phyloP scores from a whole-genome alignment of 30 jellyfish, hydroid and myxozoan species.

The Phacellophora camtschatica region DNA sequence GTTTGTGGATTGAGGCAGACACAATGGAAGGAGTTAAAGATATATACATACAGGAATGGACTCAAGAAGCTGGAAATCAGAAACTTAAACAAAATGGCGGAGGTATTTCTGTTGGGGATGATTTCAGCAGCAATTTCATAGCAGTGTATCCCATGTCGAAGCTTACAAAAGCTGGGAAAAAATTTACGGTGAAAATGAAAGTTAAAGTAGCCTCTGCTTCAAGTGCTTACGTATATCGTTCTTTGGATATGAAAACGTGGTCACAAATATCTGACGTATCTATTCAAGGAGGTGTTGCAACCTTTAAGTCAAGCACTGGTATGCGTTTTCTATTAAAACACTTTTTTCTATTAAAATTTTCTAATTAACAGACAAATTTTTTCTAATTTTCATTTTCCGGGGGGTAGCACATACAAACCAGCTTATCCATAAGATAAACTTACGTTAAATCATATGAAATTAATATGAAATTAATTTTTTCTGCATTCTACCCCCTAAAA shows the following conservation, averaged over 20 bases:
- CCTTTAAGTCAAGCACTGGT: conserved; percentile 68
- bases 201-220: conserved; percentile 34
- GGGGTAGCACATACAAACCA: too few species aligned
- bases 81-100: conserved; percentile 31
- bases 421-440: too few species aligned
- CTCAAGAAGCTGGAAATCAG: conserved; percentile 4
- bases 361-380: too few species aligned
- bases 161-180: conserved; percentile 52
- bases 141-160: conserved; percentile 69
- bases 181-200: conserved; percentile 73
- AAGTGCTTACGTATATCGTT: conserved; percentile 59
- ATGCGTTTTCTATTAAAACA: background rate
- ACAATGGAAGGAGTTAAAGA: conserved; percentile 31
- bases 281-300: conserved; percentile 40
- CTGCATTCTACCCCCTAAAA: too few species aligned
- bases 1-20: conserved; percentile 57
- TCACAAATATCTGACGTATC: conserved; percentile 41
- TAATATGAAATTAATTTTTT: too few species aligned
- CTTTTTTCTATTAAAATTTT: too few species aligned
- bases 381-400: too few species aligned
- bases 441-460: too few species aligned
- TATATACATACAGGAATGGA: conserved; percentile 49
- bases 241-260: conserved; percentile 77
- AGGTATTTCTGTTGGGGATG: conserved; percentile 59
- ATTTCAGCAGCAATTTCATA: conserved; percentile 62